Base-by-base conservation (phyloP, 2,888 invertebrate genomes). In the Oscheius sp. region DNA sequence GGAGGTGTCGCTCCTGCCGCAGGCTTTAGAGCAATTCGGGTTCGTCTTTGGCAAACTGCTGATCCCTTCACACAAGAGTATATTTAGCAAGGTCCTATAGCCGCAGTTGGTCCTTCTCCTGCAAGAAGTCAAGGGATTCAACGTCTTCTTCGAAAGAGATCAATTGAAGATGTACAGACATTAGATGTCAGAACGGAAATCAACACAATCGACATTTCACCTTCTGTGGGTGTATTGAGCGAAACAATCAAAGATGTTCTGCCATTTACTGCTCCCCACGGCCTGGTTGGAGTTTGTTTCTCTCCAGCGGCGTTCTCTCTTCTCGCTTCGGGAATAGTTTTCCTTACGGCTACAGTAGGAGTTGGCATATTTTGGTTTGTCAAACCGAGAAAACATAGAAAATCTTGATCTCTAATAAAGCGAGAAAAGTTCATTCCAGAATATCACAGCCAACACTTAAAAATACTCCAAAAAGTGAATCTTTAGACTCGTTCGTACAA, bases 111-210 rank as follows among this genome's bases (percentile, higher is more conserved):
- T 42, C 42, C 42, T 2, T 8, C 42, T 42, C 42, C 42, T 4
- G 42, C 42, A n/a, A n/a, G n/a, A n/a, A n/a, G n/a, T n/a, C n/a
- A n/a, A n/a, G n/a, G n/a, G n/a, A 55, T n/a, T 15, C 61, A 42
- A 6, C 61, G 61, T 45, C 61, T 61, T 27, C 45, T 61, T 6
- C 12, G 61, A 42, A 37, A 42, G n/a, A 23, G 61, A 10, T 25
- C 25, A 6, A 27, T 45, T 3, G 17, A 20, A 2, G 45, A 42
- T 61, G 45, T 45, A 1, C 61, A 61, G 5, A 61, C 45, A 17
- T 27, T 61, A 29, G 61, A 61, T 42, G 61, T 61, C 27, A 25
- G 61, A 4, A 31, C 61, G 10, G 61, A 61, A 31, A 25, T 61
- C 12, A 27, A n/a, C 23, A 27, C 61, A 3, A 8, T 61, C n/a